Evolutionary conservation across 2,888 invertebrate species (phyloP), one percentile per base, ranked within the genome.

Genomic region (Nebria salina): DNA sequence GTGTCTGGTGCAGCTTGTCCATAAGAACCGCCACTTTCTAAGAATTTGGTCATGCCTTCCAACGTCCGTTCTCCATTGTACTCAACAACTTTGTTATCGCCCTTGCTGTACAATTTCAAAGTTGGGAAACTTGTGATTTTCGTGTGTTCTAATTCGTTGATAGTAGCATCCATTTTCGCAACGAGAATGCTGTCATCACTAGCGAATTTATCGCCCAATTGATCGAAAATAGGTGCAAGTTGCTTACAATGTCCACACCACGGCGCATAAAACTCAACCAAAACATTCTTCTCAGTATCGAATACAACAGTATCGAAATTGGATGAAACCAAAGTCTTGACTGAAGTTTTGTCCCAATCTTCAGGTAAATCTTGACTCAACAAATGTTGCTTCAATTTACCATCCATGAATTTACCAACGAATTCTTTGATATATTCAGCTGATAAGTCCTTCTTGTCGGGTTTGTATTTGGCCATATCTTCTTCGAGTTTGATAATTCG

Each of bases 191-290:
- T 93, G 7, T 93, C 93, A 85, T 94, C 90, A 86, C 95, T 95
- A 90, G 95, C 94, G 91, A 94, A 99, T 89, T 98, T 96, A 88
- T 98, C 98, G 83, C 94, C 98, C 86, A 98, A 92, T 92, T 98
- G 92, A 85, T 99, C 98, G 91, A 97, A 99, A 90, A 98, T 98
- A 41, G 99, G 99, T 79, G 92, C 96, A 86, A 99, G 92, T 89
- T 98, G 97, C 89, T 99, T 98, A 93, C 99, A 99, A 89, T 99
- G 99, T 83, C 98, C 98, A 90, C 96, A 97, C 99, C 99, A 99
- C 83, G 99, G 98, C 77, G 98, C 98, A 90, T 98, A 99, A 92
- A 99, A 99, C 91, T 99, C 99, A 84, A 99, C 98, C 82, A 99
- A 93, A 75, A 99, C 99, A 87, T 94, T 94, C 91, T 98, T 99